A percentile compares a stretch with the other conserved stretches of the same genome.
Evolutionary conservation across 2,113 vertebrate genomes (phyloP).

Genomic region (Chionomys nivalis): DNA sequence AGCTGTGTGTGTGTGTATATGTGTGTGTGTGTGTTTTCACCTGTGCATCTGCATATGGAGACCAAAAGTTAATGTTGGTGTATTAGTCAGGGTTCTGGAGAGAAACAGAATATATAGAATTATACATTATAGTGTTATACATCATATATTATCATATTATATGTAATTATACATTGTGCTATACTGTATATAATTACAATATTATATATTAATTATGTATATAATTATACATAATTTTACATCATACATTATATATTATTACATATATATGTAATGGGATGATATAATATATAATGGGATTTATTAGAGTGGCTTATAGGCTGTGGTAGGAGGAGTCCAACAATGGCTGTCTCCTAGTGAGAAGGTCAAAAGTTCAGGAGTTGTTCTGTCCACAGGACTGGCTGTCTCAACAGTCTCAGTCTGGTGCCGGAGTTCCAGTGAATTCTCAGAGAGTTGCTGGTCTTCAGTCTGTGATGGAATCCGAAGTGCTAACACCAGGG

Average conservation of each 20-base stretch:
- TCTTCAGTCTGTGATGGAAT: not conserved
- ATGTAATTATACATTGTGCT: no score
- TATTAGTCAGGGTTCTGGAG: not conserved
- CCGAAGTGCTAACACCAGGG: not conserved
- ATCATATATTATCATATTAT: no score
- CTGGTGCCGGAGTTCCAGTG: not conserved
- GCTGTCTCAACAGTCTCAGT: not conserved
- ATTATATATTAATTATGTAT: no score
- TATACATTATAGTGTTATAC: not conserved
- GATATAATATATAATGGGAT: not conserved
- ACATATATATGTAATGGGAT: no score
- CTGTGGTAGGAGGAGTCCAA: not conserved
- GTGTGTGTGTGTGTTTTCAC: not conserved
- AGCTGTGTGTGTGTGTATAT: not conserved
- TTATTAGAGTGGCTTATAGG: not conserved
- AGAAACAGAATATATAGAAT: not conserved
- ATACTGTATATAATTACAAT: no score
- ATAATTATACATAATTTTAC: no score
- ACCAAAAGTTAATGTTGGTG: not conserved
- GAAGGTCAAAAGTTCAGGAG: not conserved
- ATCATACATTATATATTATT: no score
- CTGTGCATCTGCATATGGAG: not conserved
- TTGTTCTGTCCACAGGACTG: not conserved
- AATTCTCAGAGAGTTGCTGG: not conserved
- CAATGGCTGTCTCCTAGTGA: not conserved